Conservation (phyloP, 1,140 invertebrate genomes). For the Macrosteles quadrilineatus region DNA sequence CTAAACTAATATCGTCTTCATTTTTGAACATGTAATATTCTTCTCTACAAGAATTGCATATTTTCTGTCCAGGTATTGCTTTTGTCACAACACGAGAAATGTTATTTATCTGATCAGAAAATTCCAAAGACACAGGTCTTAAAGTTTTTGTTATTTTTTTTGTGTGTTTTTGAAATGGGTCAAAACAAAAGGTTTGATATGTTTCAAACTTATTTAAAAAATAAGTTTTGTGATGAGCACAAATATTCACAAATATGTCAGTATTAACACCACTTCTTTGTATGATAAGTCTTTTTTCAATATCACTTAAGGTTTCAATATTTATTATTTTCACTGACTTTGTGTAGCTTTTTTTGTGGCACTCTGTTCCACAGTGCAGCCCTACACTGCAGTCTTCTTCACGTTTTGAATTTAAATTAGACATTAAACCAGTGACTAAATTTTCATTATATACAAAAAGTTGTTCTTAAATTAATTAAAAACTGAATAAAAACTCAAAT, state of each 20-base stretch:
- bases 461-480: neutral
- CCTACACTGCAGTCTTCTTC: neutral
- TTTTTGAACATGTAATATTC: neutral
- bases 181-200: neutral
- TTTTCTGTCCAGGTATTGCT: neutral
- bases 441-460: neutral
- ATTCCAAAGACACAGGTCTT: neutral
- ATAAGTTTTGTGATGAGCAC: no score
- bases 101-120: neutral
- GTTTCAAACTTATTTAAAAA: neutral
- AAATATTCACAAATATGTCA: neutral
- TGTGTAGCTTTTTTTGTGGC: no score
- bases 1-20: neutral
- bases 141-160: neutral
- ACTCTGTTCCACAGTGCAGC: no score
- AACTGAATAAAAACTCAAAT: no score
- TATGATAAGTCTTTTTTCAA: no score
- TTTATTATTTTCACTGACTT: no score
- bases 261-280: neutral
- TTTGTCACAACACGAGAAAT: neutral
- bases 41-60: neutral
- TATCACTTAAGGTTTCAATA: no score
- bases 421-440: neutral
- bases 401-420: neutral
- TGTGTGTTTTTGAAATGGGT: no score